Percentiles rank a stretch among this genome's conserved stretches.
phyloP scores from a whole-genome alignment of 2,113 vertebrate species.

The Eublepharis macularius region DNA sequence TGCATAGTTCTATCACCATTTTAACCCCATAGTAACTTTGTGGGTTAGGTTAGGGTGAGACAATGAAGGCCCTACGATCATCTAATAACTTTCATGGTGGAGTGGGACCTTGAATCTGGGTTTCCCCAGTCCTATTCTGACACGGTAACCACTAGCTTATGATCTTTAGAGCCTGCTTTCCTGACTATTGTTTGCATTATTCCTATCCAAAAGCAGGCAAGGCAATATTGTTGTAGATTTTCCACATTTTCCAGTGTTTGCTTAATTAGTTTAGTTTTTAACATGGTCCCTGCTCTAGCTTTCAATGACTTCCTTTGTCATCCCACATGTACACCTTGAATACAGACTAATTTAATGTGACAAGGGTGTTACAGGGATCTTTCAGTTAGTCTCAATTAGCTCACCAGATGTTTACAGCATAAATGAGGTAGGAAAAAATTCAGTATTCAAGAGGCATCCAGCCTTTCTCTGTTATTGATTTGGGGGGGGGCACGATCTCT shows the following conservation, averaged over 20 bases:
- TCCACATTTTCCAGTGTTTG: not conserved
- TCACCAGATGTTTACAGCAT: conserved; percentile 3
- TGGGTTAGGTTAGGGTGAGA: too few species aligned
- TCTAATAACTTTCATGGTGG: too few species aligned
- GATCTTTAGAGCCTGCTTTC: not conserved
- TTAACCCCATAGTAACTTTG: too few species aligned
- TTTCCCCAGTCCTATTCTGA: too few species aligned
- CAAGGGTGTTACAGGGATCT: not conserved
- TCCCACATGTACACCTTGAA: not conserved
- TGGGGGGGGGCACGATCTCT: not conserved
- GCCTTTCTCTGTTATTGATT: not conserved
- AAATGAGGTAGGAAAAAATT: not conserved
- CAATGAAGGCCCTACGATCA: too few species aligned
- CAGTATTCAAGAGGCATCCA: not conserved
- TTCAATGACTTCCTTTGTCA: not conserved
- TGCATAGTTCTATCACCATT: too few species aligned
- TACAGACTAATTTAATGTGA: not conserved
- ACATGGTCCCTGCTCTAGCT: not conserved
- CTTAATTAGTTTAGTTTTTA: not conserved
- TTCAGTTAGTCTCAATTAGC: not conserved
- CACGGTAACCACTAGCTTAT: too few species aligned
- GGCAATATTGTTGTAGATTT: not conserved
- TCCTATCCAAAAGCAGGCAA: not conserved
- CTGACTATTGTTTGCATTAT: not conserved
- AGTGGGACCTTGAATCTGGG: too few species aligned